phyloP scores from a whole-genome alignment of 2,113 vertebrate species.

The Odobenus rosmarus region DNA sequence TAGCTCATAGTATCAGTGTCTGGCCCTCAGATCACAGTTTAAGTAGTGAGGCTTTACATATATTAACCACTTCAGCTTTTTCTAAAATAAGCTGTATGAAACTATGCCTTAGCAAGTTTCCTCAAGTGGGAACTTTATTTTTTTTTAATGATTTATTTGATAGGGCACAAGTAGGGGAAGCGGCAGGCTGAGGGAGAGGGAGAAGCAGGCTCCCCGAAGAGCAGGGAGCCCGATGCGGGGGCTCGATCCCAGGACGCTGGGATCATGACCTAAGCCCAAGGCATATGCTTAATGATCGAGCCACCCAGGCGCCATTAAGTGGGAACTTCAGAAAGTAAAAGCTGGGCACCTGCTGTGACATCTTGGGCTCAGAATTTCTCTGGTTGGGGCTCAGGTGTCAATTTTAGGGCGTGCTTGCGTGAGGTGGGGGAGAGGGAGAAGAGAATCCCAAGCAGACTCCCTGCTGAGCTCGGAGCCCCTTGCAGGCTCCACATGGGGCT shows the following conservation, averaged over 20 bases:
- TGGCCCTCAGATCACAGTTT: background rate
- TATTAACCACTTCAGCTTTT: background rate
- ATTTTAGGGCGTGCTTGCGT: background rate
- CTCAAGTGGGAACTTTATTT: background rate
- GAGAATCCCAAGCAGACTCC: background rate
- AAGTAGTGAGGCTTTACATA: background rate
- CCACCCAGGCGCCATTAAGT: background rate
- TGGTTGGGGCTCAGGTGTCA: background rate
- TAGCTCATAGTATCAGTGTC: background rate
- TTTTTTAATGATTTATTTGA: too few relatives aligned
- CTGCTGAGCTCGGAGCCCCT: background rate
- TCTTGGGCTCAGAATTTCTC: background rate
- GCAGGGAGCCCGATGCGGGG: too few relatives aligned
- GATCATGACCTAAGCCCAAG: too few relatives aligned
- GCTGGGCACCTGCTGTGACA: background rate
- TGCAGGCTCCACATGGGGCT: background rate
- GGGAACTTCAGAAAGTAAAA: background rate
- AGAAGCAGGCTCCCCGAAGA: too few relatives aligned
- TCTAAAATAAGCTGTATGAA: background rate
- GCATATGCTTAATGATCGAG: too few relatives aligned
- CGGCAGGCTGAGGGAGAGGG: too few relatives aligned
- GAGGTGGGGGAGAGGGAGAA: background rate
- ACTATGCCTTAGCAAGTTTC: background rate
- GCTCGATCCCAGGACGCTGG: too few relatives aligned
- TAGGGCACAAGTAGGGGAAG: too few relatives aligned